Conservation (phyloP, 2,797 vertebrate genomes). For the Hyperoplus immaculatus region DNA sequence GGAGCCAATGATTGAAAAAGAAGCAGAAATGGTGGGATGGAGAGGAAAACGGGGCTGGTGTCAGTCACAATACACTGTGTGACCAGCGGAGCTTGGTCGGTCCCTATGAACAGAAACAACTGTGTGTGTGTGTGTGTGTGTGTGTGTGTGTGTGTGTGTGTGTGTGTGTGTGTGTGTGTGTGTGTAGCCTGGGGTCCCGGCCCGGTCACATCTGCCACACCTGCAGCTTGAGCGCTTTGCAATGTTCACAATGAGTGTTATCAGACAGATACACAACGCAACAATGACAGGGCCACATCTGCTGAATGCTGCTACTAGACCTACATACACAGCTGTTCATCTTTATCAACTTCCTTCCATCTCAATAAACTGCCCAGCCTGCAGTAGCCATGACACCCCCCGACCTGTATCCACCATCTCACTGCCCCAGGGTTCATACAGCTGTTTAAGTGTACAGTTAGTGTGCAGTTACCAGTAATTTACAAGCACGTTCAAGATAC, state of each 20-base stretch:
- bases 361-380: slow-evolving; percentile 53
- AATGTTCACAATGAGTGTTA: slow-evolving; percentile 29
- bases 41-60: slow-evolving; percentile 27
- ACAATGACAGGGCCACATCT: slow-evolving; percentile 47
- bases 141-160: too few species aligned
- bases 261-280: slow-evolving; percentile 8
- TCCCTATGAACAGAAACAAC: slow-evolving; percentile 28
- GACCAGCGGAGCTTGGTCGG: slow-evolving; percentile 14
- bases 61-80: not conserved
- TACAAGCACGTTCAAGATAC: too few species aligned
- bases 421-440: slow-evolving; percentile 1
- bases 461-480: too few species aligned
- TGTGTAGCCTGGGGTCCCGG: not conserved
- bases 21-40: not conserved
- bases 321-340: slow-evolving; percentile 44
- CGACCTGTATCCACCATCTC: slow-evolving; percentile 46
- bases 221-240: slow-evolving; percentile 29
- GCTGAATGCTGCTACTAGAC: slow-evolving; percentile 21
- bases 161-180: too few species aligned
- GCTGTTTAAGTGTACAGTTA: too few species aligned
- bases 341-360: slow-evolving; percentile 41
- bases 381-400: slow-evolving; percentile 51
- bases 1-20: slow-evolving; percentile 9
- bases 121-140: not conserved
- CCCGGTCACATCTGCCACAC: slow-evolving; percentile 42